These are phyloP conservation scores for Melitaea athalia DNA, from an alignment of 2,888 invertebrate species.

Conservation along the genomic window DNA sequence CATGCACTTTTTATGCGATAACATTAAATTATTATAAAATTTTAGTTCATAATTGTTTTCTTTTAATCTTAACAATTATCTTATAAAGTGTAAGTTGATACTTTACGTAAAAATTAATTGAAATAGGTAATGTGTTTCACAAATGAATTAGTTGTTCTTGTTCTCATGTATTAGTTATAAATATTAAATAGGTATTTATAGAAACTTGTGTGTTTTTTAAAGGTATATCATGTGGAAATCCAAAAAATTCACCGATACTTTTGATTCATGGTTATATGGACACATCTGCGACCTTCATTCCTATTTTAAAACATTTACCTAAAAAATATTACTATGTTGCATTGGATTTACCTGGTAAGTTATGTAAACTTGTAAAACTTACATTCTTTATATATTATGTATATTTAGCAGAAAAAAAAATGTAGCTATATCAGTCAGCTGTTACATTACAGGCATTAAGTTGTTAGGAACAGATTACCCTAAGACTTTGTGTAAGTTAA, in stretches of 20 bases:
- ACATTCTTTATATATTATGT: too few species aligned
- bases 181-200: not conserved
- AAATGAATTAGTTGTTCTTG: too few species aligned
- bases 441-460: too few species aligned
- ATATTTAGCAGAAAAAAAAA: too few species aligned
- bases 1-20: not conserved
- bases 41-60: too few species aligned
- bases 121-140: too few species aligned
- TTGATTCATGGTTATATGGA: slow-evolving; percentile 82
- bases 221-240: slow-evolving; percentile 82
- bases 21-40: not conserved
- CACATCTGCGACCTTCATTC: slow-evolving; percentile 82
- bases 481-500: too few species aligned
- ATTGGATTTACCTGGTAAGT: slow-evolving; percentile 74
- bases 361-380: not conserved
- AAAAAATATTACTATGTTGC: slow-evolving; percentile 52
- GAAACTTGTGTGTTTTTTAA: slow-evolving; percentile 40
- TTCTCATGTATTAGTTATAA: too few species aligned
- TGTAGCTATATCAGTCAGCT: too few species aligned
- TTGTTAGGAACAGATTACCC: too few species aligned
- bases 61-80: too few species aligned
- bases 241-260: slow-evolving; percentile 67
- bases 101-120: not conserved
- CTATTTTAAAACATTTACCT: slow-evolving; percentile 74
- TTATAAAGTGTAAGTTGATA: not conserved